A percentile compares a stretch with the other conserved stretches of the same genome.
phyloP scores from a whole-genome alignment of 2,113 vertebrate species.

The Trogon surrucura region DNA sequence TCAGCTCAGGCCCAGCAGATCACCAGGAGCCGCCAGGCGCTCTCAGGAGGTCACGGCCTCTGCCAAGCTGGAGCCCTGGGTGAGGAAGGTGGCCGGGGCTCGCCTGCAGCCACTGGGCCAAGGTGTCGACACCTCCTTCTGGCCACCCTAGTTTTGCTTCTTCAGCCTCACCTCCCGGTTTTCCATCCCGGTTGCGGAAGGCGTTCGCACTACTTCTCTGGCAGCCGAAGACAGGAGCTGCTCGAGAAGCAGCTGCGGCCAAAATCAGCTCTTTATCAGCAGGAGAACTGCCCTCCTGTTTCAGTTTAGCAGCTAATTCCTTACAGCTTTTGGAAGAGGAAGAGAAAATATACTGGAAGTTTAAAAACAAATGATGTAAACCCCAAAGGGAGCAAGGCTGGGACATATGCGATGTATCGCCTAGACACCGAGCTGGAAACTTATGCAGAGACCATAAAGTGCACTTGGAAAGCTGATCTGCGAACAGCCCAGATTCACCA shows the following conservation, averaged over 20 bases:
- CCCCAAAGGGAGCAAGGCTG: slow-evolving; percentile 62
- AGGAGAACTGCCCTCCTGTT: slow-evolving; percentile 51
- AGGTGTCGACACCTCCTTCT: neutral
- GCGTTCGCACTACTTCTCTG: neutral
- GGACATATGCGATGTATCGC: slow-evolving; percentile 57
- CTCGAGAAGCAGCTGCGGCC: slow-evolving; percentile 5
- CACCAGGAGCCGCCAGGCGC: neutral
- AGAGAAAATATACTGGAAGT: slow-evolving; percentile 60
- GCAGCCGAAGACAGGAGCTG: slow-evolving; percentile 6
- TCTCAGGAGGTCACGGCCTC: neutral
- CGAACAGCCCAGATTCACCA: slow-evolving; percentile 12
- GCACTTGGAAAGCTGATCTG: slow-evolving; percentile 60
- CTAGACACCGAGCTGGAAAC: slow-evolving; percentile 68
- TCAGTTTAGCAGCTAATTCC: slow-evolving; percentile 67
- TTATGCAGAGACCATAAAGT: slow-evolving; percentile 53
- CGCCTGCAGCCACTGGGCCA: neutral
- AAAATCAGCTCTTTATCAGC: slow-evolving; percentile 39
- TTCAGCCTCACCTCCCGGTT: neutral
- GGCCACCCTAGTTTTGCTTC: neutral
- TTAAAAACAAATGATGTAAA: slow-evolving; percentile 82
- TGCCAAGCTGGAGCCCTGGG: neutral
- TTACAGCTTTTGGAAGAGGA: slow-evolving; percentile 64
- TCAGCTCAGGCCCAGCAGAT: neutral
- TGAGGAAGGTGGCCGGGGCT: neutral
- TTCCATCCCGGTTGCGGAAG: neutral